phyloP scores from a whole-genome alignment of 2,888 invertebrate species.

The Fragum sueziense region DNA sequence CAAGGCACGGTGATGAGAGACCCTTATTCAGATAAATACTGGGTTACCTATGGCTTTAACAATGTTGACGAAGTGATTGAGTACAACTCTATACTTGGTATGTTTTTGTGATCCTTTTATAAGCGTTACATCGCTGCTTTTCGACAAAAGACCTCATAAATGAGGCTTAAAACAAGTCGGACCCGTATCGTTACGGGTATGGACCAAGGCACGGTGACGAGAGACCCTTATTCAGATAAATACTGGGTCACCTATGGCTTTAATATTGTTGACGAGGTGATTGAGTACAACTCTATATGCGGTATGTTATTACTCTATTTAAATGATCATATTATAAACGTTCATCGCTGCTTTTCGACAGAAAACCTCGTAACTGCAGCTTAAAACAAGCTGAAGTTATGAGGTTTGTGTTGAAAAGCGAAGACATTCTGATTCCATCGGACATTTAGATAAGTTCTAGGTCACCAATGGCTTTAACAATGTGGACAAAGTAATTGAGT shows the following conservation, averaged over 20 bases:
- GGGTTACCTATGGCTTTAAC: slow-evolving; percentile 68
- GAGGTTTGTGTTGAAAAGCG: too few relatives aligned
- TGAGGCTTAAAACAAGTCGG: too few relatives aligned
- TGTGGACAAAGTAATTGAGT: not conserved
- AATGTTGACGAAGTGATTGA: slow-evolving; percentile 68
- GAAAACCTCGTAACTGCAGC: too few relatives aligned
- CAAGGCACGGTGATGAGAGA: slow-evolving; percentile 69
- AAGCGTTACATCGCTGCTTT: too few relatives aligned
- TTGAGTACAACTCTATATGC: slow-evolving; percentile 42
- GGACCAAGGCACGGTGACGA: slow-evolving; percentile 69
- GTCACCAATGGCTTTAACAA: not conserved
- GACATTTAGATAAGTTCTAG: not conserved
- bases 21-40: slow-evolving; percentile 65
- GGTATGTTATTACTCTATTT: too few relatives aligned
- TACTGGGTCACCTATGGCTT: not conserved
- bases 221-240: slow-evolving; percentile 55
- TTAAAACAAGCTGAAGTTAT: too few relatives aligned
- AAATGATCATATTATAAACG: too few relatives aligned
- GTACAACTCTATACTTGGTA: slow-evolving; percentile 64
- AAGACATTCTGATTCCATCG: too few relatives aligned
- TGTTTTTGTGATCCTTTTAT: too few relatives aligned
- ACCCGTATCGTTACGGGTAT: too few relatives aligned
- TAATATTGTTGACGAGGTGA: not conserved
- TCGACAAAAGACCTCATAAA: too few relatives aligned
- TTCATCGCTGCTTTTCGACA: too few relatives aligned